Conservation (phyloP, 2,113 vertebrate genomes). For the Potamarius usumacintae region DNA sequence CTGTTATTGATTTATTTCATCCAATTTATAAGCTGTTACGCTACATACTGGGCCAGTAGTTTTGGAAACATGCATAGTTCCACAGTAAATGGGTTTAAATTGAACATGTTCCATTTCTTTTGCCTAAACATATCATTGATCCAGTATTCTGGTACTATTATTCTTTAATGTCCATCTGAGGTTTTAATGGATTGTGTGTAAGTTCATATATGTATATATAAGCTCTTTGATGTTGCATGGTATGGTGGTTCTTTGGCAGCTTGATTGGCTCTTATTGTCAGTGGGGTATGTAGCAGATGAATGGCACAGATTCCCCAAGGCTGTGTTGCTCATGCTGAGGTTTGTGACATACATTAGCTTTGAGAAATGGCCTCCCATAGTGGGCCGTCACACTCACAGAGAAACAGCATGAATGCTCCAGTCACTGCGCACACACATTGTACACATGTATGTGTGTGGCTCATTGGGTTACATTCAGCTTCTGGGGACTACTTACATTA, state of each 20-base stretch:
- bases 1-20: background rate
- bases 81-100: background rate
- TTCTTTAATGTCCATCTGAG: background rate
- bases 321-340: constrained; percentile 46
- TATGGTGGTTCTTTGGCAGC: constrained; percentile 26
- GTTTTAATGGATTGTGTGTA: background rate
- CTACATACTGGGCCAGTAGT: background rate
- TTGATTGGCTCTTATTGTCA: constrained; percentile 43
- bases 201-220: background rate
- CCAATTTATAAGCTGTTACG: background rate
- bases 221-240: background rate
- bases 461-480: background rate
- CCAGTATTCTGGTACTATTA: background rate
- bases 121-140: background rate
- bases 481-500: background rate
- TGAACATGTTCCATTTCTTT: background rate
- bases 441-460: background rate
- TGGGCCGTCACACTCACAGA: constrained; percentile 46
- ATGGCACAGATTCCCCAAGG: constrained; percentile 43
- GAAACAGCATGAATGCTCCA: constrained; percentile 30
- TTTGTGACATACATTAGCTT: constrained; percentile 52
- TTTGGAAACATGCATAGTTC: background rate
- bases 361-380: constrained; percentile 48
- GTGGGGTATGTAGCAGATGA: constrained; percentile 45
- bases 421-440: constrained; percentile 10